Evolutionary conservation across 1,140 invertebrate genomes (phyloP).

Genomic region (Cheumatopsyche charites): DNA sequence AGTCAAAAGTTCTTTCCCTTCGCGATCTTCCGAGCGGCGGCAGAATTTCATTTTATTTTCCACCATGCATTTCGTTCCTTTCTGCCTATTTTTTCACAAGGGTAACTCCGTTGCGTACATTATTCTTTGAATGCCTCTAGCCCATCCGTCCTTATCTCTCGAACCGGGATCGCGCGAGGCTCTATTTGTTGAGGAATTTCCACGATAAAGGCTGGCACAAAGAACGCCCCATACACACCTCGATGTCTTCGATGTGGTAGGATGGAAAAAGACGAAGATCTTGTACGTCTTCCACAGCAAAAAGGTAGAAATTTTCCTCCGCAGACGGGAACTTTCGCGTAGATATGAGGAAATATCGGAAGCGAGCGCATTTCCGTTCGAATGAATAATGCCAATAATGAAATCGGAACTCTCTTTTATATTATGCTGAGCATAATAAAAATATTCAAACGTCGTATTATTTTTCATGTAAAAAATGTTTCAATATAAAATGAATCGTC

Average conservation of each 20-base stretch:
- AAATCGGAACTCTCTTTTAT: too few species aligned
- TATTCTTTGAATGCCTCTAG: conserved; percentile 20
- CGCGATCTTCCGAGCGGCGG: not conserved
- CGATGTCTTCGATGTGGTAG: not conserved
- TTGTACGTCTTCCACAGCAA: not conserved
- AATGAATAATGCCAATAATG: too few species aligned
- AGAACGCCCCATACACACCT: not conserved
- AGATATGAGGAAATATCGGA: not conserved
- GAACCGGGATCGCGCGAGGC: not conserved
- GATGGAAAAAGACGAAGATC: conserved; percentile 1
- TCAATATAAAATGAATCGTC: too few species aligned
- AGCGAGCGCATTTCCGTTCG: not conserved
- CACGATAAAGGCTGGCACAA: conserved; percentile 8
- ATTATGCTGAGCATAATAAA: too few species aligned
- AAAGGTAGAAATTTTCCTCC: not conserved
- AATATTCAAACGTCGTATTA: too few species aligned
- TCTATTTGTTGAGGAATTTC: conserved; percentile 18
- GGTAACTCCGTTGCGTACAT: not conserved
- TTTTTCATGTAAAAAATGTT: too few species aligned
- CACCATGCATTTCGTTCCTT: too few species aligned
- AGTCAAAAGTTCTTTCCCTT: conserved; percentile 9
- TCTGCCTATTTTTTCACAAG: not conserved
- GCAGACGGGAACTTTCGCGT: not conserved
- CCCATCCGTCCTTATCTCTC: conserved; percentile 21
- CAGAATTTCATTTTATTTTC: not conserved